Conservation (phyloP, 1,140 invertebrate genomes). For the Scaptomyza hsui region DNA sequence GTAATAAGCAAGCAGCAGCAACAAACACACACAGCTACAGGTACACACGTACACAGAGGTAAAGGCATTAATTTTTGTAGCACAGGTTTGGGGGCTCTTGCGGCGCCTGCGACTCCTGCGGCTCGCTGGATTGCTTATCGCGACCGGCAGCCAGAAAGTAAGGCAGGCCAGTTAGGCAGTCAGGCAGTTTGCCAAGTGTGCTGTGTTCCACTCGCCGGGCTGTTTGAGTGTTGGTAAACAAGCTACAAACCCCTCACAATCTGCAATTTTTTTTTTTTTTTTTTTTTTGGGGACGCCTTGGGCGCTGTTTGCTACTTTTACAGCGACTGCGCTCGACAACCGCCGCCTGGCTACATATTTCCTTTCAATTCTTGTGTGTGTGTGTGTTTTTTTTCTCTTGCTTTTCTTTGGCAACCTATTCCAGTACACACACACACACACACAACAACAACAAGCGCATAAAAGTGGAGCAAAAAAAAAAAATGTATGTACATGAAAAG, state of each 20-base stretch:
- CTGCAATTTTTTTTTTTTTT: not conserved
- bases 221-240: constrained; percentile 76
- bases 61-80: constrained; percentile 35
- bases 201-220: not conserved
- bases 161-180: not conserved
- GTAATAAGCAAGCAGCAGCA: not conserved
- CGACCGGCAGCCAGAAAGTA: constrained; percentile 23
- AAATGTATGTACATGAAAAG: constrained; percentile 34
- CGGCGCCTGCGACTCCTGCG: constrained; percentile 20
- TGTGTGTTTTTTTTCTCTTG: constrained; percentile 20
- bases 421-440: constrained; percentile 46
- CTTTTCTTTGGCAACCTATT: constrained; percentile 74
- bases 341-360: constrained; percentile 58
- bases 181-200: constrained; percentile 11
- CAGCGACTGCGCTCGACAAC: constrained; percentile 70
- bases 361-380: constrained; percentile 54
- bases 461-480: constrained; percentile 32
- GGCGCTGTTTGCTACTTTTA: constrained; percentile 73
- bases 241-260: constrained; percentile 71
- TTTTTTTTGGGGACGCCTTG: constrained; percentile 33
- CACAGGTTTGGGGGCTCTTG: not conserved
- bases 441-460: constrained; percentile 4
- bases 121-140: constrained; percentile 44
- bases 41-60: constrained; percentile 1
- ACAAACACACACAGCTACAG: constrained; percentile 16